phyloP scores from a whole-genome alignment of 1,140 invertebrate species.

The Bradysia coprophila region DNA sequence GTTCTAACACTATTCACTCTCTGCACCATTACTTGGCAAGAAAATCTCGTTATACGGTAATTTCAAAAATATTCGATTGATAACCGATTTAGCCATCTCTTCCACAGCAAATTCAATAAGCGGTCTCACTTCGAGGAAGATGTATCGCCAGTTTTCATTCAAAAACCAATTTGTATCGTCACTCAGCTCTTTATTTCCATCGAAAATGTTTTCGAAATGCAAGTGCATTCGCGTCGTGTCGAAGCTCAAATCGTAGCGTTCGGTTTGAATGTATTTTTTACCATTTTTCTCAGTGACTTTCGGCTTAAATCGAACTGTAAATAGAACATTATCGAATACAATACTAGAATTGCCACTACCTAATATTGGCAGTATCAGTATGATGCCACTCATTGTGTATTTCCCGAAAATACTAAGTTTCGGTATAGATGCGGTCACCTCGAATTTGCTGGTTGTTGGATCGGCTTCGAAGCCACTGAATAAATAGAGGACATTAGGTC shows the following conservation, averaged over 20 bases:
- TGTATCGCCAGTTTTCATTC: not conserved
- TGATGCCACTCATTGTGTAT: not conserved
- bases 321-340: not conserved
- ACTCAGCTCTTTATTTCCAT: not conserved
- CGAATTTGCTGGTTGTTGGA: not conserved
- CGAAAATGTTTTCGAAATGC: not conserved
- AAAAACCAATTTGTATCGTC: not conserved
- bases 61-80: not conserved
- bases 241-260: not conserved
- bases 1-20: no score
- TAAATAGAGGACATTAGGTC: no score
- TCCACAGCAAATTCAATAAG: not conserved
- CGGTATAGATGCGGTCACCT: not conserved
- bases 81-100: not conserved
- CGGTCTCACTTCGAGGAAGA: not conserved
- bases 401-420: not conserved
- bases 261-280: conserved; percentile 1
- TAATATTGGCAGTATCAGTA: not conserved
- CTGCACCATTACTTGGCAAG: no score
- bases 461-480: not conserved
- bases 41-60: not conserved
- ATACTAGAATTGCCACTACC: not conserved
- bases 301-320: not conserved
- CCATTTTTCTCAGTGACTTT: not conserved
- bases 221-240: not conserved